phyloP scores from a whole-genome alignment of 2,113 vertebrate genomes.

The Pionites leucogaster region DNA sequence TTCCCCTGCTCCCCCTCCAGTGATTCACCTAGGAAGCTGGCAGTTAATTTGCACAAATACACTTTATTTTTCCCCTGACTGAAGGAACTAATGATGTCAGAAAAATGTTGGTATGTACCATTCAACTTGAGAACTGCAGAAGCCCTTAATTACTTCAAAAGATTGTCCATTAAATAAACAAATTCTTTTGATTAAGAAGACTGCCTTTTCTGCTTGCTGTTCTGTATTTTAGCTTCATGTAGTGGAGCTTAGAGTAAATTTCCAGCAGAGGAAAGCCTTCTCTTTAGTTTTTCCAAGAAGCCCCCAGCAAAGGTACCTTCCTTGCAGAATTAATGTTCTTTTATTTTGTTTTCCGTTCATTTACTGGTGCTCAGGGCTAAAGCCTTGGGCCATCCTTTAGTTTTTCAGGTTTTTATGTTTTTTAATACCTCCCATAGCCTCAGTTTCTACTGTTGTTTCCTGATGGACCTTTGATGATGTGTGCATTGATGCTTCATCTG shows the following conservation, averaged over 20 bases:
- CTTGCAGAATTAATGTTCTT: slow-evolving; percentile 1
- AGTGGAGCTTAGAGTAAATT: neutral
- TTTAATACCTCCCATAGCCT: neutral
- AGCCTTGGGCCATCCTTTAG: neutral
- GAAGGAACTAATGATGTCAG: neutral
- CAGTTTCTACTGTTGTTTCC: neutral
- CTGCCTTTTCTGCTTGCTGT: neutral
- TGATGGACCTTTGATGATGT: neutral
- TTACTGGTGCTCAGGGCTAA: neutral
- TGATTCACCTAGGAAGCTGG: neutral
- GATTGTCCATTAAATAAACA: neutral
- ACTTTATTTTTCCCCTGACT: neutral
- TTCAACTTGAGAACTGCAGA: neutral
- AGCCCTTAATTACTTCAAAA: neutral
- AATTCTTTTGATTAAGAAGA: neutral
- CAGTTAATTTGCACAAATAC: neutral
- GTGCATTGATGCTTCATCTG: neutral
- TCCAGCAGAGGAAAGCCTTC: neutral
- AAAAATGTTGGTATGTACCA: neutral
- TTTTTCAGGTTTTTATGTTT: neutral
- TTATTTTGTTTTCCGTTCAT: neutral
- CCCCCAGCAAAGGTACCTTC: neutral
- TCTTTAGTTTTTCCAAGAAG: neutral
- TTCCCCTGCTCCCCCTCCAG: neutral
- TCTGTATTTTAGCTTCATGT: neutral